Evolutionary conservation across 2,797 vertebrate genomes (phyloP), one percentile per base, ranked within the genome.

Genomic region (Meriones psammophilus): DNA sequence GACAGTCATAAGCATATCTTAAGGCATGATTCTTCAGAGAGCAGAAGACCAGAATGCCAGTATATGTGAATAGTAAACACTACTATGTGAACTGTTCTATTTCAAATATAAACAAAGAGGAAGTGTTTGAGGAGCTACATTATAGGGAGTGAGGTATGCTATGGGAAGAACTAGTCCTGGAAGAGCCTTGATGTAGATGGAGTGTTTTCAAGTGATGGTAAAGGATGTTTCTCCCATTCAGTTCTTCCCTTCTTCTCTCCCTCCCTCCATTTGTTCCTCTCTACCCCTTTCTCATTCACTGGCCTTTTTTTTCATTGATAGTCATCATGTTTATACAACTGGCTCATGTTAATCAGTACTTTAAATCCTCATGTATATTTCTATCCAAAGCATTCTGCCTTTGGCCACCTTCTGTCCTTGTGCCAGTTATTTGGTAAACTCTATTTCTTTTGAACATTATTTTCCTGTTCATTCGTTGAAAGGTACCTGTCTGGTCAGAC

Each of bases 81-180:
- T 39, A 39, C 8, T 12, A 66, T 73, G 20, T 73, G 22, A 39
- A 10, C 36, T 39, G 22, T 74, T 9, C 1, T 22, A 42, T 74
- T 42, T 42, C 36, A 24, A 26, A 74, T 39, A 8, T 74, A 36
- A 42, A 39, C 17, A 73, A 73, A 9, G 3, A 18, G 13, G 60
- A 46, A 66, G 26, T 46, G 2, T 8, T 46, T 84, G 26, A 84
- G 15, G 62, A 33, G 42, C 4, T 17, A 24, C 5, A 15, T 20
- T 46, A 18, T 2, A 66, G 39, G 26, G 26, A 66, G 4, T 66
- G 8, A 1, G 0, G 46, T 30, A 8, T 3, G 26, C 36, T 46
- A 5, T 8, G 28, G 39, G 17, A 30, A 20, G 26, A 8, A 0
- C 1, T 18, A 33, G 15, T 12, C 2, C 5, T 46, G 60, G 17